A percentile compares a stretch with the other conserved stretches of the same genome.
These are phyloP conservation scores for Digitonthophagus gazella DNA, from an alignment of 2,888 invertebrate genomes.

Conservation along the genomic window DNA sequence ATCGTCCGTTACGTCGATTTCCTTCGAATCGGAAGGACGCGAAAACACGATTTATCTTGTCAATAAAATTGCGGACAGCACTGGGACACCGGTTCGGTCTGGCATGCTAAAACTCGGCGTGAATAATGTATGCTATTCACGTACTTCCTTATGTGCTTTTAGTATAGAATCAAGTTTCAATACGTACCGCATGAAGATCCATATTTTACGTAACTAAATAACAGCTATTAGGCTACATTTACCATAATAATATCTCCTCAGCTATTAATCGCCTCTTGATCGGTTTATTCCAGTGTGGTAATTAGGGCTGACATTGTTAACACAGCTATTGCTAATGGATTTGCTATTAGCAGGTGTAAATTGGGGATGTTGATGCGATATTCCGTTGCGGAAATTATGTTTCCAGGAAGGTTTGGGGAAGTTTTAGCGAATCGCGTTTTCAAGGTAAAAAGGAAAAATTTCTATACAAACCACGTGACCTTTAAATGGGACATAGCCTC, in stretches of 20 bases:
- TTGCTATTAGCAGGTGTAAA: neutral
- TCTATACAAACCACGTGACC: neutral
- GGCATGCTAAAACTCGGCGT: neutral
- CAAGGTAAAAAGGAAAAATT: neutral
- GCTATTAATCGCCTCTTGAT: neutral
- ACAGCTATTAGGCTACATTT: no score
- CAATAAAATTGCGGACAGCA: neutral
- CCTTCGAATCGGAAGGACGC: neutral
- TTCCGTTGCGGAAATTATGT: neutral
- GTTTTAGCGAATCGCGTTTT: neutral
- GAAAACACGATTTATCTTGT: neutral
- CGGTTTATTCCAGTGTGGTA: neutral
- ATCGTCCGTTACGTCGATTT: neutral
- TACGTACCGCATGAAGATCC: no score
- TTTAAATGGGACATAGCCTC: no score
- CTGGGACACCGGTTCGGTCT: neutral
- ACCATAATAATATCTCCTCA: no score
- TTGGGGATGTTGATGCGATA: neutral
- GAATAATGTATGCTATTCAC: neutral
- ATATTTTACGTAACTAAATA: no score
- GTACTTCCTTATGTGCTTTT: neutral
- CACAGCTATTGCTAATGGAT: neutral
- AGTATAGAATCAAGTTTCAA: neutral
- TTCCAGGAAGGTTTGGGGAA: neutral
- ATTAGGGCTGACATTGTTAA: neutral